A percentile compares a stretch with the other conserved stretches of the same genome.
Evolutionary conservation across 2,888 invertebrate species (phyloP).

Genomic region (Ecdyonurus torrentis): DNA sequence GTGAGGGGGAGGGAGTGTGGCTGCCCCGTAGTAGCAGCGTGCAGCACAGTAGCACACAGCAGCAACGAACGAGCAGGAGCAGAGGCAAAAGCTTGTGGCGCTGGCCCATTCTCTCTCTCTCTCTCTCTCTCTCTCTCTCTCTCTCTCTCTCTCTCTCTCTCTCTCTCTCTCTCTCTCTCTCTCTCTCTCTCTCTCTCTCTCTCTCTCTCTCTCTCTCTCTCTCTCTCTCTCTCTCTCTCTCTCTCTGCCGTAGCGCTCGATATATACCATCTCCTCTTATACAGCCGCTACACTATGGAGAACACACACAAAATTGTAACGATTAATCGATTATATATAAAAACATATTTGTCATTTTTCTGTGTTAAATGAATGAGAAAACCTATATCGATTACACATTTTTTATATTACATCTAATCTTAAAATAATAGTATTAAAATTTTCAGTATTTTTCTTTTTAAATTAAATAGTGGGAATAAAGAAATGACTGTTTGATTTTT

Average conservation of each 20-base stretch:
- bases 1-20: too few species aligned
- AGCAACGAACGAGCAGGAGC: not conserved
- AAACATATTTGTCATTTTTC: too few species aligned
- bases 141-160: not conserved
- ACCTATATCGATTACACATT: too few species aligned
- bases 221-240: conserved; percentile 7
- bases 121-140: not conserved
- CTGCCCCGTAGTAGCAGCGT: not conserved
- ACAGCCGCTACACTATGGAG: not conserved
- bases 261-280: not conserved
- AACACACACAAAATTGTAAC: too few species aligned
- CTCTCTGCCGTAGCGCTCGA: not conserved
- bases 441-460: too few species aligned
- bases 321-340: too few species aligned
- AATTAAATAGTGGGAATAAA: too few species aligned
- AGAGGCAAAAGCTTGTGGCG: not conserved
- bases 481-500: too few species aligned
- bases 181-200: conserved; percentile 3
- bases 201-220: not conserved
- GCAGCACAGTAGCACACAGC: conserved; percentile 1
- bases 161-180: not conserved
- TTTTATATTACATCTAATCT: too few species aligned
- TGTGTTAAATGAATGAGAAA: too few species aligned
- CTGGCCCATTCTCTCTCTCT: not conserved
- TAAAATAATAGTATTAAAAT: too few species aligned